Evolutionary conservation across 2,113 vertebrate genomes (phyloP).

Genomic region (Ceratotherium simum): DNA sequence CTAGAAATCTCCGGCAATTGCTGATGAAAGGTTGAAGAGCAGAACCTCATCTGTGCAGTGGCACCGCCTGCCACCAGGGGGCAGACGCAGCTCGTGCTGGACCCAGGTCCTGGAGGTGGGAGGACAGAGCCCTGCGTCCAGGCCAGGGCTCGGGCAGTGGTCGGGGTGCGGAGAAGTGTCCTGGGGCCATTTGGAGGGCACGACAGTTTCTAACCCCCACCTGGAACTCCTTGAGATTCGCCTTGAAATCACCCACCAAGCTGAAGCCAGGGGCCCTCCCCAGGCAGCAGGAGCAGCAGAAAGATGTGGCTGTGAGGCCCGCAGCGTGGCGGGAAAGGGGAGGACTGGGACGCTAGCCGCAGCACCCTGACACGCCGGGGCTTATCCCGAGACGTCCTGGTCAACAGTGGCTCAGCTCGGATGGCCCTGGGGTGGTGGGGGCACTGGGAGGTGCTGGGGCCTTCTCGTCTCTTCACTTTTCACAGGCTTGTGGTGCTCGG

Average conservation of each 20-base stretch:
- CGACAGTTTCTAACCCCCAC: neutral
- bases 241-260: neutral
- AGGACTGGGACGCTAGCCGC: neutral
- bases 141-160: neutral
- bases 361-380: neutral
- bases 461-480: neutral
- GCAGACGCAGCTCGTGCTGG: neutral
- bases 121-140: neutral
- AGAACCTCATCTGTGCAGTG: neutral
- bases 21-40: neutral
- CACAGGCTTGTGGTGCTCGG: neutral
- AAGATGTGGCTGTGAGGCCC: neutral
- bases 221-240: neutral
- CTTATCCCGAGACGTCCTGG: neutral
- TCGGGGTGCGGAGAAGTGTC: neutral
- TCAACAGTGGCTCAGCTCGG: neutral
- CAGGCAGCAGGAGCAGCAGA: slow-evolving; percentile 19
- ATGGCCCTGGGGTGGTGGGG: neutral
- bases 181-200: neutral
- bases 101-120: fast-evolving
- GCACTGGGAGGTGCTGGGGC: neutral
- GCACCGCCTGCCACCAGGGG: slow-evolving; percentile 24
- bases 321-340: neutral
- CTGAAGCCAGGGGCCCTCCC: slow-evolving; percentile 26
- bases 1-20: neutral